These are phyloP conservation scores for Drosophila prosaltans DNA, from an alignment of 1,140 invertebrate species.

Conservation along the genomic window DNA sequence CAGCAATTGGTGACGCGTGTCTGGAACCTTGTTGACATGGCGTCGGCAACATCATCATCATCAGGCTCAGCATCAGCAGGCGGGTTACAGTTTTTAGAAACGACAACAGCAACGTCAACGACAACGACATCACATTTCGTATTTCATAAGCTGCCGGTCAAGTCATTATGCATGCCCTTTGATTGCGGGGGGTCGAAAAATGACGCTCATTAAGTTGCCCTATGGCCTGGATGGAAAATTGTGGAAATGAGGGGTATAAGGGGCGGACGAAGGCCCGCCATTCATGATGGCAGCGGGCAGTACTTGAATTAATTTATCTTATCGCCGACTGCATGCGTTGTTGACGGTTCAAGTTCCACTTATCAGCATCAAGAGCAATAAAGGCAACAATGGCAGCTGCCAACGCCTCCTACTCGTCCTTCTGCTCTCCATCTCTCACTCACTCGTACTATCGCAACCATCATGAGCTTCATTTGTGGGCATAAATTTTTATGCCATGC, in stretches of 20 bases:
- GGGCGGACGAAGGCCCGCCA: constrained; percentile 30
- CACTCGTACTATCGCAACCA: constrained; percentile 9
- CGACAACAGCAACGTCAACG: neutral
- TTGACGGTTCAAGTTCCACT: constrained; percentile 74
- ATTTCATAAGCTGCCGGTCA: constrained; percentile 71
- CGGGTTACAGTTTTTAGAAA: constrained; percentile 30
- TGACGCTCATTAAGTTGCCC: constrained; percentile 58
- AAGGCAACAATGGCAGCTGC: constrained; percentile 33
- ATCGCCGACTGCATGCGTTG: constrained; percentile 67
- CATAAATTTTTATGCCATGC: constrained; percentile 69
- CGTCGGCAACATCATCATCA: constrained; percentile 44
- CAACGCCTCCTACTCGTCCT: constrained; percentile 20
- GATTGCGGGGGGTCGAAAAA: constrained; percentile 51
- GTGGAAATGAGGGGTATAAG: constrained; percentile 18
- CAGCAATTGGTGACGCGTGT: constrained; percentile 73
- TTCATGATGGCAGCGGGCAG: constrained; percentile 1
- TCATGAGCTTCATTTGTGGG: constrained; percentile 63
- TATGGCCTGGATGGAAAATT: constrained; percentile 21
- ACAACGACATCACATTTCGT: constrained; percentile 37
- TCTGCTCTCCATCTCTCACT: neutral
- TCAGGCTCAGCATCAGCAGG: constrained; percentile 29
- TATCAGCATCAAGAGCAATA: constrained; percentile 66
- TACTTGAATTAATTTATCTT: constrained; percentile 79
- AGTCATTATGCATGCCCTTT: constrained; percentile 76
- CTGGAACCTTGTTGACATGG: constrained; percentile 69